phyloP scores from a whole-genome alignment of 1,140 invertebrate genomes.

The Lepidostoma basale region DNA sequence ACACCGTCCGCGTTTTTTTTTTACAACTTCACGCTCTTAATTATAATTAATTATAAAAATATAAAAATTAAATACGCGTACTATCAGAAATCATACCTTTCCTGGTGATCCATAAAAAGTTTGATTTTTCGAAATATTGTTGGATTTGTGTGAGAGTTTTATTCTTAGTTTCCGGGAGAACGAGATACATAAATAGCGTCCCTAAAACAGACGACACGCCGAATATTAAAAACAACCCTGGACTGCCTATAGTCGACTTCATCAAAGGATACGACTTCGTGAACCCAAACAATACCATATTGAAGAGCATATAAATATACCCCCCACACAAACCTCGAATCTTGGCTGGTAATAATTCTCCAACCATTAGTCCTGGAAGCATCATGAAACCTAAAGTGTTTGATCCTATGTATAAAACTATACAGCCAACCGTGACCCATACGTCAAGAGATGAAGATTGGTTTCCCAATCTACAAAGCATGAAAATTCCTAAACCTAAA shows the following conservation, averaged over 20 bases:
- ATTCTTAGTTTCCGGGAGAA: constrained; percentile 84
- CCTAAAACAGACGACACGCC: constrained; percentile 68
- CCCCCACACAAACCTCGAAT: constrained; percentile 70
- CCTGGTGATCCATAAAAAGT: constrained; percentile 64
- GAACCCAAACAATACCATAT: constrained; percentile 70
- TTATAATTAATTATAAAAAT: too few species aligned
- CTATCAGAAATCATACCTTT: constrained; percentile 4
- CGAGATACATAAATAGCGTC: constrained; percentile 71
- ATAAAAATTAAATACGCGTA: constrained; percentile 4
- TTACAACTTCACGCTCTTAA: too few species aligned
- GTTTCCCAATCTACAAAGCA: constrained; percentile 55
- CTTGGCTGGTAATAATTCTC: constrained; percentile 72
- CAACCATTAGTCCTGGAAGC: constrained; percentile 72
- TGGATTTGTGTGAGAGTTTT: constrained; percentile 79
- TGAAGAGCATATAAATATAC: constrained; percentile 72
- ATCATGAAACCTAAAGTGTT: constrained; percentile 76
- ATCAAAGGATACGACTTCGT: constrained; percentile 75
- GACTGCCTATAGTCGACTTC: constrained; percentile 62
- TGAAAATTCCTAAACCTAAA: constrained; percentile 62
- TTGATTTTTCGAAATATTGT: constrained; percentile 73
- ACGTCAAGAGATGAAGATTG: constrained; percentile 52
- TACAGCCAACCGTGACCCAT: constrained; percentile 59
- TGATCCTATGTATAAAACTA: constrained; percentile 69
- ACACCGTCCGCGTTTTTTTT: too few species aligned
- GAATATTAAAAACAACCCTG: constrained; percentile 73